A percentile compares a stretch with the other conserved stretches of the same genome.
Conservation (phyloP, 2,888 invertebrate genomes). For the Conops quadrifasciatus region DNA sequence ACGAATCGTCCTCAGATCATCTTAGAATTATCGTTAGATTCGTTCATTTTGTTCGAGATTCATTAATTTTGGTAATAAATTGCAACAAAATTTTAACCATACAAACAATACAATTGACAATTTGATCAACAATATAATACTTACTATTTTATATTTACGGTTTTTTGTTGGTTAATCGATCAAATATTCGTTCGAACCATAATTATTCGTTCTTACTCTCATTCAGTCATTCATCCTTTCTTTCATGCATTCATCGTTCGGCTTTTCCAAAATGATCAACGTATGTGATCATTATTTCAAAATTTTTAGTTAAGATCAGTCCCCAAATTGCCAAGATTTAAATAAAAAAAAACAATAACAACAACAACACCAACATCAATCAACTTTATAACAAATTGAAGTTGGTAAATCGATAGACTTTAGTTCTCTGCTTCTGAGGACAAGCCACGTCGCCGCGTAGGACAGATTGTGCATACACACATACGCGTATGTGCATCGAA, state of each 20-base stretch:
- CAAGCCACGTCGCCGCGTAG: neutral
- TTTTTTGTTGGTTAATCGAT: neutral
- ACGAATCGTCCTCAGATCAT: too few relatives aligned
- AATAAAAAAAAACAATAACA: conserved; percentile 9
- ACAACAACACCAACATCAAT: conserved; percentile 12
- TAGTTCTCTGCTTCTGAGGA: neutral
- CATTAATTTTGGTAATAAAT: too few relatives aligned
- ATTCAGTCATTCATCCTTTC: conserved; percentile 28
- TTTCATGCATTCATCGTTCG: conserved; percentile 2
- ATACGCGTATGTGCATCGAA: neutral
- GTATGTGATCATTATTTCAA: conserved; percentile 39
- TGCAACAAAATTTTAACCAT: too few relatives aligned
- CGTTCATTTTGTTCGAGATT: too few relatives aligned
- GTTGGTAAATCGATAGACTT: conserved; percentile 6
- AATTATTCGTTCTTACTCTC: neutral
- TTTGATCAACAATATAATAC: neutral
- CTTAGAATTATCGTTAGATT: too few relatives aligned
- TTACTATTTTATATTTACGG: too few relatives aligned
- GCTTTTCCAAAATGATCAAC: conserved; percentile 13
- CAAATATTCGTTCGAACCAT: too few relatives aligned
- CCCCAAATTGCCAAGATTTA: conserved; percentile 33
- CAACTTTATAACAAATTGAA: conserved; percentile 28
- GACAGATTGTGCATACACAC: neutral
- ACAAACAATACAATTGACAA: too few relatives aligned
- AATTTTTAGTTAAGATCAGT: conserved; percentile 28